Evolutionary conservation across 2,888 invertebrate genomes (phyloP), one percentile per base, ranked within the genome.

Genomic region (Polyommatus iphigenia): DNA sequence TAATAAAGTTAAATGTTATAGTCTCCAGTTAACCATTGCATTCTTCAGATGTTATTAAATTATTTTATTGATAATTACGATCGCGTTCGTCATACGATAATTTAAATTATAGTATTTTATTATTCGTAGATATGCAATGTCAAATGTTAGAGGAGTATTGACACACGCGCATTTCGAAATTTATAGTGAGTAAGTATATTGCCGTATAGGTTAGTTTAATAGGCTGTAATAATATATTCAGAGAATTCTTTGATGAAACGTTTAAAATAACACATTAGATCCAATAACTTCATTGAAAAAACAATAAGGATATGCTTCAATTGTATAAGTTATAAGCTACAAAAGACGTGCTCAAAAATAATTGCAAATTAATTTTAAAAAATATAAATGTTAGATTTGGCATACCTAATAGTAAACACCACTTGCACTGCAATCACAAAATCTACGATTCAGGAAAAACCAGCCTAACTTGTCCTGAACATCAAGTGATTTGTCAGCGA

Each of bases 51-150:
- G 10, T 36, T 77, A 36, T 72, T 72, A 18, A 20, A 72, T 50
- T n/a, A 8, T 72, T 72, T 72, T 57, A 77, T 57, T 59, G 77
- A 77, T 77, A 77, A 41, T 50, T 7, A 54, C 15, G 54, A 8
- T 71, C 46, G 18, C 20, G 29, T 78, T 36, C 62, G 29, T 72
- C 77, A 59, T 76, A 57, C 32, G 36, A 59, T 41, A 32, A 62
- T 5, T 62, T 15, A 18, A 41, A 76, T 76, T 41, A 57, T 54
- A 18, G 18, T 18, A 20, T n/a, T n/a, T n/a, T 24, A 24, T 24
- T 24, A 24, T 24, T 2, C 24, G 24, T 24, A 24, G 24, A 24
- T n/a, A n/a, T 62, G 24, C 10, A 62, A 24, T 62, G 3, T 62
- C 20, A 76, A 76, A 76, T 32, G 59, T n/a, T 41, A 36, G 36